Evolutionary conservation across 1,140 invertebrate species (phyloP).

Genomic region (Tetranychus urticae): DNA sequence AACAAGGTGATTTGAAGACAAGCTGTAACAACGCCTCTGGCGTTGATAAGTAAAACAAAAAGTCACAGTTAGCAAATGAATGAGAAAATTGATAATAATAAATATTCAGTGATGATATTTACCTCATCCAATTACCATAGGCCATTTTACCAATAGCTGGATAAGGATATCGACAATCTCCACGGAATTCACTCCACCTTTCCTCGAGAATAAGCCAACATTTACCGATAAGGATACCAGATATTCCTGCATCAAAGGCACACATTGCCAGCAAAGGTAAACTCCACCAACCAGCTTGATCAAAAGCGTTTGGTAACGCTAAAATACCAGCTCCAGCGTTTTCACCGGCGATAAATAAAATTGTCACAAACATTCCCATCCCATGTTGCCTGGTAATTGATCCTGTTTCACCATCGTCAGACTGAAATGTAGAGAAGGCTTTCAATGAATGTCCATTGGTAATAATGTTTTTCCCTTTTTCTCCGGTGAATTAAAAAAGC

Average conservation of each 20-base stretch:
- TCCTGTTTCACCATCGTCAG: too few species aligned
- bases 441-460: too few species aligned
- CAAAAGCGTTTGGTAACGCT: slow-evolving; percentile 29
- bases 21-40: background rate
- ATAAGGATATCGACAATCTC: slow-evolving; percentile 9
- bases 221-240: background rate
- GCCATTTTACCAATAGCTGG: slow-evolving; percentile 9
- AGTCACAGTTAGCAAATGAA: too few species aligned
- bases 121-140: background rate
- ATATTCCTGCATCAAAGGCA: too few species aligned
- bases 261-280: too few species aligned
- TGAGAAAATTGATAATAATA: too few species aligned
- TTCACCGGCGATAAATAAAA: slow-evolving; percentile 38
- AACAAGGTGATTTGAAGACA: background rate
- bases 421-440: too few species aligned
- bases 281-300: background rate
- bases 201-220: slow-evolving; percentile 12
- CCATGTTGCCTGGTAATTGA: background rate
- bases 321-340: slow-evolving; percentile 50
- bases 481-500: too few species aligned
- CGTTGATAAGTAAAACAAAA: too few species aligned
- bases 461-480: too few species aligned
- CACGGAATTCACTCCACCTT: slow-evolving; percentile 9
- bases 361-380: background rate
- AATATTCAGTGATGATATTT: background rate